Percentiles rank a stretch among this genome's conserved stretches.
Evolutionary conservation across 2,113 vertebrate species (phyloP).

Genomic region (Okapia johnstoni): DNA sequence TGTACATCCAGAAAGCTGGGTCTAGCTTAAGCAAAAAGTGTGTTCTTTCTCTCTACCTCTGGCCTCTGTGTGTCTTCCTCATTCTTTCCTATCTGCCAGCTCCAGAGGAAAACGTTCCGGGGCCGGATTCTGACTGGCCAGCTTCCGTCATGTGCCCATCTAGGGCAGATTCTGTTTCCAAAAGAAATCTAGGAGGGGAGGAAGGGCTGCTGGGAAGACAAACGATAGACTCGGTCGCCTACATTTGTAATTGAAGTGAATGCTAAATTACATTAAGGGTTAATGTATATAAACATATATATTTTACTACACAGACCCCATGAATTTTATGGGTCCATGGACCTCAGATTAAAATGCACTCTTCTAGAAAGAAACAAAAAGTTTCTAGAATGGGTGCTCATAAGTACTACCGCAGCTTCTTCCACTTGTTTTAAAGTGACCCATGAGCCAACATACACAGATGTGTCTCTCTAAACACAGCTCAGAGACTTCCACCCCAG

Average conservation of each 20-base stretch:
- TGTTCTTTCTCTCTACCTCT: neutral
- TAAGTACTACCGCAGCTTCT: neutral
- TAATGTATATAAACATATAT: neutral
- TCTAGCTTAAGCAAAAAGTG: neutral
- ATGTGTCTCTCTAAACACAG: neutral
- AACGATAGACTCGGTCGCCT: neutral
- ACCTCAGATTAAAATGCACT: neutral
- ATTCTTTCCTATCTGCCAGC: neutral
- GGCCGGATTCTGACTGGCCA: neutral
- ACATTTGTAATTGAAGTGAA: neutral
- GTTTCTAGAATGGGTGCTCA: neutral
- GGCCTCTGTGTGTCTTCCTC: neutral
- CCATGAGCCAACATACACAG: neutral
- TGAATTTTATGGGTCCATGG: neutral
- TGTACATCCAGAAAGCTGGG: neutral
- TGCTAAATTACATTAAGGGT: neutral
- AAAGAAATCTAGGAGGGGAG: neutral
- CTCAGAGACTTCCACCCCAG: neutral
- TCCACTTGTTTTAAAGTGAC: neutral
- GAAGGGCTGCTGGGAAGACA: neutral
- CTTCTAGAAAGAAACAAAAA: neutral
- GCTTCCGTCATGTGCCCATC: neutral
- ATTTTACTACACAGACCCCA: neutral
- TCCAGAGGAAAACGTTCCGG: neutral
- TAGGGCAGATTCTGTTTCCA: neutral